Conservation (phyloP, 2,797 vertebrate genomes). For the Arrhamphus sclerolepis region DNA sequence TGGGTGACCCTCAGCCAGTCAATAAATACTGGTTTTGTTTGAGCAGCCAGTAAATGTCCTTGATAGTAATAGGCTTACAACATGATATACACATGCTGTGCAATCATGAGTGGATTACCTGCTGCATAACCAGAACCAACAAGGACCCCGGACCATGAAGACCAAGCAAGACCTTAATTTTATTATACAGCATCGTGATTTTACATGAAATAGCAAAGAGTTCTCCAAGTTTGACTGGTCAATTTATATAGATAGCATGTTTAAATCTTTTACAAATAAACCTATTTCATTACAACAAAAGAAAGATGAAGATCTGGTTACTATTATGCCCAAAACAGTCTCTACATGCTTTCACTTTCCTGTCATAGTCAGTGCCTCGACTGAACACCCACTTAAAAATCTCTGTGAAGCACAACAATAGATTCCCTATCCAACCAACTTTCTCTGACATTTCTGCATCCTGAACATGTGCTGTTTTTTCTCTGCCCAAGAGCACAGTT, state of each 20-base stretch:
- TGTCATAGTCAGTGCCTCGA: not conserved
- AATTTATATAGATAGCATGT: no score
- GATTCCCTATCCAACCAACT: no score
- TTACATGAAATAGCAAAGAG: no score
- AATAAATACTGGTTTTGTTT: slow-evolving; percentile 28
- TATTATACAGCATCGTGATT: no score
- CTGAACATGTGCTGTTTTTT: not conserved
- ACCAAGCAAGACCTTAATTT: no score
- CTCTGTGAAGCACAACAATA: not conserved
- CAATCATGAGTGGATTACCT: slow-evolving; percentile 30
- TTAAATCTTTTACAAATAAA: not conserved
- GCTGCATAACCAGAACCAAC: not conserved
- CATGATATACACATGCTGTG: slow-evolving; percentile 26
- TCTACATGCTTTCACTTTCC: not conserved
- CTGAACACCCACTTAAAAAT: not conserved
- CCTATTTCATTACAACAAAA: not conserved
- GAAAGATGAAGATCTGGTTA: not conserved
- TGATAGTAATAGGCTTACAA: slow-evolving; percentile 45
- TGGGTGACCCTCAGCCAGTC: slow-evolving; percentile 4
- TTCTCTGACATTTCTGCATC: not conserved
- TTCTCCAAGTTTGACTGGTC: no score
- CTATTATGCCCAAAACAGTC: not conserved
- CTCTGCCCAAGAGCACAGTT: slow-evolving; percentile 3
- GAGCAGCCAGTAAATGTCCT: slow-evolving; percentile 34
- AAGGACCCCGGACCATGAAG: slow-evolving; percentile 8